Conservation (phyloP, 2,113 vertebrate species). For the Antigone vipio region DNA sequence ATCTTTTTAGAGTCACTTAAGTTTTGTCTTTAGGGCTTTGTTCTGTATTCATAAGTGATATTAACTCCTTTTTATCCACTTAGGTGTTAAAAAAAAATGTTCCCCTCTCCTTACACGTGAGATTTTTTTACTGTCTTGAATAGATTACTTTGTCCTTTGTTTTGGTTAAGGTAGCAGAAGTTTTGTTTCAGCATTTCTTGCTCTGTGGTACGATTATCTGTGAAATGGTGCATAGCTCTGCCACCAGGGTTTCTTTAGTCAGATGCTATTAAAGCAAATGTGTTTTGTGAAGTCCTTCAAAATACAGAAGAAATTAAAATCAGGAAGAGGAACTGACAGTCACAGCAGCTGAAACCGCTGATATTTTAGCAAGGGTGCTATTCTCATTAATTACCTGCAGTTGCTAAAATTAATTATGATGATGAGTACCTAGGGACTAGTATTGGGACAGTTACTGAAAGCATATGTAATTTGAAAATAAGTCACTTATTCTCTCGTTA, state of each 20-base stretch:
- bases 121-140: neutral
- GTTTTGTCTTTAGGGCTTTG: neutral
- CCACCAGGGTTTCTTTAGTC: neutral
- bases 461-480: neutral
- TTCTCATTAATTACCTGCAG: neutral
- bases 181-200: neutral
- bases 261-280: neutral
- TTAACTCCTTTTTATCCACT: neutral
- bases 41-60: neutral
- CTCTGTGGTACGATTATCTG: neutral
- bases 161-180: neutral
- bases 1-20: neutral
- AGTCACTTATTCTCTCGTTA: neutral
- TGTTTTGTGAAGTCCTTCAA: neutral
- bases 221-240: neutral
- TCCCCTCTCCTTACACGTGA: rapidly evolving
- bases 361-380: neutral
- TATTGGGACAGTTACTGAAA: neutral
- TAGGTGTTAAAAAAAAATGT: neutral
- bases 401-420: neutral
- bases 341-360: neutral
- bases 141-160: neutral
- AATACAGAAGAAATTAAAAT: neutral
- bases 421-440: neutral
- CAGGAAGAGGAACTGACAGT: neutral